Percentiles rank a stretch among this genome's conserved stretches.
These are phyloP conservation scores for Phataginus tetradactyla DNA, from an alignment of 2,797 vertebrate species.

Conservation along the genomic window DNA sequence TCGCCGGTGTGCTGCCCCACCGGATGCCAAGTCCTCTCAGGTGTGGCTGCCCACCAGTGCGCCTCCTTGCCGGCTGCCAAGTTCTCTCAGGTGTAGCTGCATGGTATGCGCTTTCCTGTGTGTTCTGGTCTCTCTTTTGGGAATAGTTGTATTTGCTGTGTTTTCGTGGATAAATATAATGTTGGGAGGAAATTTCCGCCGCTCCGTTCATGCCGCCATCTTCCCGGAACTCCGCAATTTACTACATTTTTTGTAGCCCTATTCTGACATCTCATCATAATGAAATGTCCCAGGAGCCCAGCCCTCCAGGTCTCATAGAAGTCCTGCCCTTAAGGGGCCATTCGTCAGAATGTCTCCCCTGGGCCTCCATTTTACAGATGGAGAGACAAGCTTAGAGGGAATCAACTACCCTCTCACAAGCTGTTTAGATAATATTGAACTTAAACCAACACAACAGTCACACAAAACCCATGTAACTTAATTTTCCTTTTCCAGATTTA, in stretches of 20 bases:
- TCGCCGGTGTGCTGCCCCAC: no score
- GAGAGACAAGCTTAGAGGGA: neutral
- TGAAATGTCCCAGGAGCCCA: neutral
- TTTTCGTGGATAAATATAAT: no score
- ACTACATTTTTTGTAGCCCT: neutral
- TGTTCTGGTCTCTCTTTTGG: no score
- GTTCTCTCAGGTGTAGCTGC: no score
- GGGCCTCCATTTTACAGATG: neutral
- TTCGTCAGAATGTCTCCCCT: neutral
- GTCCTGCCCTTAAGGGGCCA: neutral
- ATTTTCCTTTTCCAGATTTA: conserved; percentile 1
- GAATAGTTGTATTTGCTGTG: no score
- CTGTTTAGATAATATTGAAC: neutral
- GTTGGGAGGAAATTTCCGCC: no score
- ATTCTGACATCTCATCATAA: neutral
- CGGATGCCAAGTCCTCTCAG: no score
- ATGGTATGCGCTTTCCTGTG: no score
- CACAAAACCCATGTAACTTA: neutral
- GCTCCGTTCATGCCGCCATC: no score
- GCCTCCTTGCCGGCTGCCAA: no score
- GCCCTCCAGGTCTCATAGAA: neutral
- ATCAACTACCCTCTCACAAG: neutral
- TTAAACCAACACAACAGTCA: neutral
- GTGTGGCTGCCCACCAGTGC: no score
- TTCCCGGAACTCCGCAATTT: neutral